phyloP scores from a whole-genome alignment of 2,797 vertebrate genomes.

The Heliangelus exortis region DNA sequence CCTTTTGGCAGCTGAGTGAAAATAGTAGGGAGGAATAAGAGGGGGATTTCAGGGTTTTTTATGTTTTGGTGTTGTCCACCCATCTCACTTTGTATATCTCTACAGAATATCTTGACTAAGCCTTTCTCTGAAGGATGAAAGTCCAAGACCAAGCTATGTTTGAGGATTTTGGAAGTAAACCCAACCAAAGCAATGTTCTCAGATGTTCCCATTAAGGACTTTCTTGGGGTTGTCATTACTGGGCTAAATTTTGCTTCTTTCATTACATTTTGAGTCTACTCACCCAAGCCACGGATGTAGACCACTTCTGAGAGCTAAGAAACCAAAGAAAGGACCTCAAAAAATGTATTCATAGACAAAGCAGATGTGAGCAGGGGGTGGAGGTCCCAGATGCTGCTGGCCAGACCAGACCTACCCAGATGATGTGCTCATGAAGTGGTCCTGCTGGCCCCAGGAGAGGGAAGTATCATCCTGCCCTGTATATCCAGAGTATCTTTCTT shows the following conservation, averaged over 20 bases:
- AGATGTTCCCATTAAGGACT: background rate
- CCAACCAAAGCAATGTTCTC: background rate
- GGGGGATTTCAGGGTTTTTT: background rate
- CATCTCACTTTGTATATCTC: background rate
- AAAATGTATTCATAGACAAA: background rate
- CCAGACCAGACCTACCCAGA: background rate
- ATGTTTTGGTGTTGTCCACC: background rate
- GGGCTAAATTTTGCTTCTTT: background rate
- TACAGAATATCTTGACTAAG: background rate
- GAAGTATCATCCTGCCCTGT: background rate
- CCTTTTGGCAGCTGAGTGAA: background rate
- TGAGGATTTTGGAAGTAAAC: background rate
- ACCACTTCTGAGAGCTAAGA: background rate
- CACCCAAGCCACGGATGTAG: background rate
- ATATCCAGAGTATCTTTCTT: background rate
- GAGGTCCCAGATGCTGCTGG: background rate
- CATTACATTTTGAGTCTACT: background rate
- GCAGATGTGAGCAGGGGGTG: background rate
- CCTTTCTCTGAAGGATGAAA: background rate
- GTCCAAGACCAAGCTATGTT: background rate
- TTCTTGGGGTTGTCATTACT: background rate
- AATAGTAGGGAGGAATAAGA: background rate
- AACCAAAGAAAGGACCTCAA: background rate
- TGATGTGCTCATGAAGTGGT: background rate
- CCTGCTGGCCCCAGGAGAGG: background rate